A percentile compares a stretch with the other conserved stretches of the same genome.
phyloP scores from a whole-genome alignment of 2,797 vertebrate genomes.

The Rhinella marina region DNA sequence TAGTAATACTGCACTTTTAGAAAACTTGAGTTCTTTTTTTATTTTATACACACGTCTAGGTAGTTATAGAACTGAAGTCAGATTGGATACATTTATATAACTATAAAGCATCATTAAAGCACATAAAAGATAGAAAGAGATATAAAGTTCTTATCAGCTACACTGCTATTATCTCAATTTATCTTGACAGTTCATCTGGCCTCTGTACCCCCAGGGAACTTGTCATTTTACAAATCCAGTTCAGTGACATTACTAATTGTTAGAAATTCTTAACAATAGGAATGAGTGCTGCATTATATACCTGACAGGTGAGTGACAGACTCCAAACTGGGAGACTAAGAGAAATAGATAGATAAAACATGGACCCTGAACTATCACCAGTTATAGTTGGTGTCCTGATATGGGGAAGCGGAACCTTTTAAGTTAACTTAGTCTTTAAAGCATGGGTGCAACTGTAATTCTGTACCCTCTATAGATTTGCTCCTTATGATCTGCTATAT shows the following conservation, averaged over 20 bases:
- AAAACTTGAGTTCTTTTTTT: neutral
- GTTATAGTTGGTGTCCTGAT: too few relatives aligned
- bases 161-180: constrained; percentile 24
- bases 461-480: too few relatives aligned
- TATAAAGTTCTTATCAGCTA: constrained; percentile 1
- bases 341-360: too few relatives aligned
- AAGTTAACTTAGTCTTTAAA: too few relatives aligned
- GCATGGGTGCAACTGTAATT: too few relatives aligned
- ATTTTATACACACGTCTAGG: neutral
- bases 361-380: too few relatives aligned
- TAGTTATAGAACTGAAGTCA: neutral
- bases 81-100: constrained; percentile 14
- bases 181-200: constrained; percentile 24
- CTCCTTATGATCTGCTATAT: too few relatives aligned
- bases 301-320: neutral
- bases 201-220: constrained; percentile 10
- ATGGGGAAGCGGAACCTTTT: too few relatives aligned
- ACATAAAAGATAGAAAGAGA: constrained; percentile 24
- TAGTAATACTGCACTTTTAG: neutral
- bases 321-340: neutral
- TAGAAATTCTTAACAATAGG: neutral
- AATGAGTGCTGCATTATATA: neutral
- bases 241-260: constrained; percentile 28
- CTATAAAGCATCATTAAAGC: constrained; percentile 17
- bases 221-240: constrained; percentile 32